Evolutionary conservation across 1,140 invertebrate genomes (phyloP).

Genomic region (Pseudomyrmex gracilis): DNA sequence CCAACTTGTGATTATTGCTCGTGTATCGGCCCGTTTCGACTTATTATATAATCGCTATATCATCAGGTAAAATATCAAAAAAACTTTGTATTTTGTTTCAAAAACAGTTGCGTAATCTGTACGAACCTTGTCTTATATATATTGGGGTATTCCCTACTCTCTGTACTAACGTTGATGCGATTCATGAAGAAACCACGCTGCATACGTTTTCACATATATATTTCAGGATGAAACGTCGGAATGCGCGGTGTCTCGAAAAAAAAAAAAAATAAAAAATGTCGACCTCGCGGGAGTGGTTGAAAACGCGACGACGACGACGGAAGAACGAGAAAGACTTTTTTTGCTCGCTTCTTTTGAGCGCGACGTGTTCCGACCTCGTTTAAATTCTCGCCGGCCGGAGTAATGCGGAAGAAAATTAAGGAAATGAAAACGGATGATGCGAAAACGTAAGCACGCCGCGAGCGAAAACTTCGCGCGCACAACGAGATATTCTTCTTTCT

Average conservation of each 20-base stretch:
- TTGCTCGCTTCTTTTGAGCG: background rate
- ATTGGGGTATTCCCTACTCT: background rate
- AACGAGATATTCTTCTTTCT: background rate
- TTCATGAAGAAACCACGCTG: constrained; percentile 22
- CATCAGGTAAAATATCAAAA: too few relatives aligned
- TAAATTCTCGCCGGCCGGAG: constrained; percentile 52
- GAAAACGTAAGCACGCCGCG: constrained; percentile 28
- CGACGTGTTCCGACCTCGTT: constrained; percentile 32
- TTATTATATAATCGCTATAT: too few relatives aligned
- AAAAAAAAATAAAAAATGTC: constrained; percentile 29
- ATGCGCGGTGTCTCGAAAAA: background rate
- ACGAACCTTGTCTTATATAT: background rate
- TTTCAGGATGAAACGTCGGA: background rate
- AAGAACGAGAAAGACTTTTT: constrained; percentile 38
- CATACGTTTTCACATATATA: background rate
- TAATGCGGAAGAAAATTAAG: constrained; percentile 63
- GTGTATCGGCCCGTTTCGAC: too few relatives aligned
- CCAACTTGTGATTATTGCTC: too few relatives aligned
- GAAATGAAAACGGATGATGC: constrained; percentile 67
- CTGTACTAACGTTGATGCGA: constrained; percentile 26
- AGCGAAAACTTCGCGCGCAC: constrained; percentile 1
- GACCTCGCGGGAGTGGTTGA: background rate
- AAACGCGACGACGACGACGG: constrained; percentile 6
- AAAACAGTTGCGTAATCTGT: too few relatives aligned
- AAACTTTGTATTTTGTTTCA: too few relatives aligned